Base-by-base conservation (phyloP, 2,888 invertebrate genomes). In the Latheticus oryzae region DNA sequence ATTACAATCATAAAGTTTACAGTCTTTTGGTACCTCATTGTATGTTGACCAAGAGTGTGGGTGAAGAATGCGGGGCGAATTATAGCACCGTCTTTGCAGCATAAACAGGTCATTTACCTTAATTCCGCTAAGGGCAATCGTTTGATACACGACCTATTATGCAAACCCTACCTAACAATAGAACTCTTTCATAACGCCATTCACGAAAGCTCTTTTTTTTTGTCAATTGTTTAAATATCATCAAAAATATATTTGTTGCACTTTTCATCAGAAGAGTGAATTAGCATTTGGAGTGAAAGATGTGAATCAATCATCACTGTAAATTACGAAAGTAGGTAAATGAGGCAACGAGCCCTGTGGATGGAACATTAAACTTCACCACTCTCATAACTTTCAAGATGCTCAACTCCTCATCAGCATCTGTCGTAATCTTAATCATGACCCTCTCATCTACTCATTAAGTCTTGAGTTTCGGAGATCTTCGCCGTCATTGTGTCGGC, bases 401-500 rank as follows among this genome's bases (percentile, higher is more conserved):
- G 11, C 28, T 28, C 28, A 28, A 5, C 3, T 5, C 28, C 12
- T 28, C 28, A 55, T 58, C 57, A 61, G 32, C 60, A 53, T 57
- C 57, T 58, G 57, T 47, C 56, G 63, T 66, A 66, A 63, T 63
- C 57, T 63, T 60, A 66, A 64, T 67, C 67, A 63, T 56, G 61
- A 45, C 57, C 58, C 61, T 61, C 60, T 63, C 60, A 60, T 60
- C 60, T 53, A 16, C 58, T 64, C 58, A 60, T 60, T 57, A 58
- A 55, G 55, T 33, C n/a, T 13, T 17, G 43, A 24, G 15, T 40
- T 12, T 24, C 13, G 50, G 42, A 35, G 26, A 42, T 40, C 42
- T 23, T 42, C 33, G 26, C 13, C 42, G 32, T 42, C 42, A 52
- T 52, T 52, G 52, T 52, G 35, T 48, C 15, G 23, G 11, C n/a